Base-by-base conservation (phyloP, 2,113 vertebrate species). In the Thunnus thynnus region DNA sequence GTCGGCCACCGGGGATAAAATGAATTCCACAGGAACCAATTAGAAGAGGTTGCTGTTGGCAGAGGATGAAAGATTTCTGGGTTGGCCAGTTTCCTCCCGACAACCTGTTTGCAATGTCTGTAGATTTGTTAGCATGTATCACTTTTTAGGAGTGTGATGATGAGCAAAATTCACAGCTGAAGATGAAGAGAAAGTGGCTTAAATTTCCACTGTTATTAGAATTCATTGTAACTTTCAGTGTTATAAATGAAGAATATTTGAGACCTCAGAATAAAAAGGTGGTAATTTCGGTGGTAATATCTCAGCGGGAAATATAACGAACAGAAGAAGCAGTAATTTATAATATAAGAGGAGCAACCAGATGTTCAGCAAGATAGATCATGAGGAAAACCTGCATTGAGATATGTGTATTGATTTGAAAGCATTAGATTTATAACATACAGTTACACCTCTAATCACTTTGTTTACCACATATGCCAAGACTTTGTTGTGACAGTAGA, bases 1-100 rank as follows among this genome's bases (percentile, higher is more conserved):
- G 50, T 78, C 14, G 62, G 85, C 81, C 88, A 83, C 80, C 47
- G n/a, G 87, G 87, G 89, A 89, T 79, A 36, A 82, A 76, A 87
- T 80, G 6, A 94, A 94, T 95, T 95, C 92, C 92, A 87, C 83
- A 83, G 90, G 85, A 94, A 93, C 94, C 91, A 94, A 94, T 94
- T 91, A 94, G 76, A 90, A 80, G 78, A 85, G 77, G 86, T 71
- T 84, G 77, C 86, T 89, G 81, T 79, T 85, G 72, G 86, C 68
- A 80, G 52, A 80, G 81, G 90, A 92, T 90, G 81, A 71, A 86
- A 83, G 80, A 80, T 89, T 80, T 93, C 75, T 81, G 71, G 61
- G 74, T 74, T 87, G 76, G 52, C 67, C 76, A 78, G 30, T 88
- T 87, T 88, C 63, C 77, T 72, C 51, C 62, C 83, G 85, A 82